Conservation (phyloP, 2,797 vertebrate genomes). For the Pelodytes ibericus region DNA sequence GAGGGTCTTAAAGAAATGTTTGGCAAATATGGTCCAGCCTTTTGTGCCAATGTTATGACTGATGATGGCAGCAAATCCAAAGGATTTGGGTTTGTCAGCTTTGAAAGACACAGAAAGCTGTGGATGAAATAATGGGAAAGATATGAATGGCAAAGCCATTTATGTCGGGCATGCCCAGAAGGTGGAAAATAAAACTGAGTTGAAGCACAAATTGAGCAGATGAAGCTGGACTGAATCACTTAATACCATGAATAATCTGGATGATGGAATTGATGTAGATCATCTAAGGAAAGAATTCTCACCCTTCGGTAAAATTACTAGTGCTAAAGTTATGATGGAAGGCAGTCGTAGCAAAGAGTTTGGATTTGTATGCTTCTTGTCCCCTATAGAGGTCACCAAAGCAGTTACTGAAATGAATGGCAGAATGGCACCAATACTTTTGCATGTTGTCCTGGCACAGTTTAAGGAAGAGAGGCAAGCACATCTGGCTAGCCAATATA, state of each 20-base stretch:
- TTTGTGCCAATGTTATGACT: too few relatives aligned
- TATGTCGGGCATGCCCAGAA: slow-evolving; percentile 97
- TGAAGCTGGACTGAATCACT: slow-evolving; percentile 99
- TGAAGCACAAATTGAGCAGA: slow-evolving; percentile 98
- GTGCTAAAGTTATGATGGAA: slow-evolving; percentile 98
- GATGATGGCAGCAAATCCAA: too few relatives aligned
- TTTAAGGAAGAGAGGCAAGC: slow-evolving; percentile 97
- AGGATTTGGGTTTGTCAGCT: too few relatives aligned
- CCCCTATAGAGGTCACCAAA: slow-evolving; percentile 98
- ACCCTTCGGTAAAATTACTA: slow-evolving; percentile 97
- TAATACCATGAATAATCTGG: slow-evolving; percentile 98
- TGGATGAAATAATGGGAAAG: slow-evolving; percentile 88
- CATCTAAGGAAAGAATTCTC: slow-evolving; percentile 94
- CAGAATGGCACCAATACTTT: slow-evolving; percentile 94
- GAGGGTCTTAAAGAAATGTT: too few relatives aligned
- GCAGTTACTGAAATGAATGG: slow-evolving; percentile 99
- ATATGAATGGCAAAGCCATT: slow-evolving; percentile 93
- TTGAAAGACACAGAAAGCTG: too few relatives aligned
- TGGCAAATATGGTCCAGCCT: too few relatives aligned
- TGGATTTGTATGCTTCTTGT: slow-evolving; percentile 98
- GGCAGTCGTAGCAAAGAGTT: slow-evolving; percentile 98
- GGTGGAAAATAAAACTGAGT: slow-evolving; percentile 94
- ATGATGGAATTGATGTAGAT: slow-evolving; percentile 96
- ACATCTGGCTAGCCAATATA: slow-evolving; percentile 97
- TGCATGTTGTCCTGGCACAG: slow-evolving; percentile 96